A percentile compares a stretch with the other conserved stretches of the same genome.
These are phyloP conservation scores for Sweltsa coloradensis DNA, from an alignment of 1,140 invertebrate species.

Conservation along the genomic window DNA sequence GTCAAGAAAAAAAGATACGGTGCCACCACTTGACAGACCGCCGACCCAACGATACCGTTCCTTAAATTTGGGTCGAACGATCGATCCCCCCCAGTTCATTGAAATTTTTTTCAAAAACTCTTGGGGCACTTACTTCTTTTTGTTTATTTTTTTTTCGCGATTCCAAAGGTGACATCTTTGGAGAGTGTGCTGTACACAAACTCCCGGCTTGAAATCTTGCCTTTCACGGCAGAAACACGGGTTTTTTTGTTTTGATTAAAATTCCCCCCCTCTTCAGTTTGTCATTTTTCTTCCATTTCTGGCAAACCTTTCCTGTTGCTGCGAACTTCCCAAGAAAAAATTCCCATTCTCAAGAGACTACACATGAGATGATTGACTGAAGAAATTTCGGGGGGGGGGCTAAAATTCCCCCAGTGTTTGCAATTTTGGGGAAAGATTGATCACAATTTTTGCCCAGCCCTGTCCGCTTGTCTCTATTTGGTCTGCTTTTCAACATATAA, in stretches of 20 bases:
- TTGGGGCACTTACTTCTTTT: constrained; percentile 13
- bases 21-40: constrained; percentile 29
- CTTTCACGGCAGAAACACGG: constrained; percentile 26
- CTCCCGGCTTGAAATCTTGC: constrained; percentile 27
- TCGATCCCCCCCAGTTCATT: constrained; percentile 22
- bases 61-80: constrained; percentile 22
- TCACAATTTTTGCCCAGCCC: constrained; percentile 25
- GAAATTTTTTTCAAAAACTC: constrained; percentile 20
- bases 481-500: constrained; percentile 30
- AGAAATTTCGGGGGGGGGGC: constrained; percentile 33
- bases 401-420: constrained; percentile 18
- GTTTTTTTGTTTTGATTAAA: constrained; percentile 25
- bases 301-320: constrained; percentile 18
- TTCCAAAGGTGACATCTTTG: constrained; percentile 12
- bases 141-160: constrained; percentile 7
- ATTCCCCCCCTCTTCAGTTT: constrained; percentile 23
- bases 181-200: constrained; percentile 26
- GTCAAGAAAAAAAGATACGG: constrained; percentile 25
- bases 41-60: constrained; percentile 24
- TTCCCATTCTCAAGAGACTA: constrained; percentile 23
- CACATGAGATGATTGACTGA: constrained; percentile 26
- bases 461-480: constrained; percentile 19
- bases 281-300: constrained; percentile 23
- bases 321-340: constrained; percentile 26
- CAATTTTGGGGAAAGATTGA: constrained; percentile 22